Conservation (phyloP, 2,888 invertebrate species). For the Epinotia brunnichana region DNA sequence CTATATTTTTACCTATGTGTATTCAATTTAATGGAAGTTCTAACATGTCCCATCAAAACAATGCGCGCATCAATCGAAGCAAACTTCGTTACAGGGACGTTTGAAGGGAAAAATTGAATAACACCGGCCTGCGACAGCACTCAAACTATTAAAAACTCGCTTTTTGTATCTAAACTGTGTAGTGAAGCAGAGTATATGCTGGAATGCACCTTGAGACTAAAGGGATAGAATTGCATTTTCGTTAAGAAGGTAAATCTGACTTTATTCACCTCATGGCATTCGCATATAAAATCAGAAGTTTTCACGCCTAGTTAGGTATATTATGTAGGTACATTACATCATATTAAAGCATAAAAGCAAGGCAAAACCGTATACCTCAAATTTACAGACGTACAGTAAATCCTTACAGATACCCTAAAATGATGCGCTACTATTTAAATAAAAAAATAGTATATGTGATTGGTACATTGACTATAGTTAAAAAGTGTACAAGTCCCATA, state of each 20-base stretch:
- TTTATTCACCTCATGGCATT: background rate
- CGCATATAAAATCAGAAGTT: no score
- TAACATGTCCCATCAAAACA: constrained; percentile 18
- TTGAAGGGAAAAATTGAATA: constrained; percentile 63
- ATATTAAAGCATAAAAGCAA: no score
- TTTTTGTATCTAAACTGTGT: constrained; percentile 12
- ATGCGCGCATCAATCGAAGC: constrained; percentile 20
- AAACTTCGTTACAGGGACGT: constrained; percentile 19
- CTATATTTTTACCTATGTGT: background rate
- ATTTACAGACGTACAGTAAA: no score
- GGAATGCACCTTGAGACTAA: background rate
- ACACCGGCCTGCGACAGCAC: constrained; percentile 55
- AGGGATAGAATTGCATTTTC: background rate
- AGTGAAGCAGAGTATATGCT: background rate
- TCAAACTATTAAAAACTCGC: constrained; percentile 69
- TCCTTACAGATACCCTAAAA: no score
- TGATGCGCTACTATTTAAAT: no score
- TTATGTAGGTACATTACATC: no score
- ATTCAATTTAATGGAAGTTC: constrained; percentile 9
- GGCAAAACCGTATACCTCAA: no score
- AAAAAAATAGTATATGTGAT: no score
- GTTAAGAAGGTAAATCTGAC: no score
- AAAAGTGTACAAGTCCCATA: no score
- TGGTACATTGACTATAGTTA: no score
- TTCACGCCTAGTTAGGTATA: no score